Evolutionary conservation across 1,140 invertebrate genomes (phyloP).

Genomic region (Leptinotarsa lineolata): DNA sequence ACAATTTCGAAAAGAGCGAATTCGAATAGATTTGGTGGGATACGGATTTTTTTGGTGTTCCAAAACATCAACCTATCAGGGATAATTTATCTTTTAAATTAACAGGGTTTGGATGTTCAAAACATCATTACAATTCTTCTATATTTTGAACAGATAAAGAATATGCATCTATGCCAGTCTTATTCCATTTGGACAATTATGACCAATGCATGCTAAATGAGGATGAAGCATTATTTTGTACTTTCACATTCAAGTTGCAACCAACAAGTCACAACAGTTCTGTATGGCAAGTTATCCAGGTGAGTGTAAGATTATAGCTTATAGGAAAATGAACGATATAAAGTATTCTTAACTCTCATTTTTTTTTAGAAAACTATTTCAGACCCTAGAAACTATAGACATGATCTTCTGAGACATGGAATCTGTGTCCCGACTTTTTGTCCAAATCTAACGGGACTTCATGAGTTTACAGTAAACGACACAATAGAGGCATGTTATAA

Average conservation of each 20-base stretch:
- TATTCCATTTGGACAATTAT: constrained; percentile 42
- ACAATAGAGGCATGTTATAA: constrained; percentile 36
- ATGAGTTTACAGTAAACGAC: constrained; percentile 12
- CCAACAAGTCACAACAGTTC: constrained; percentile 6
- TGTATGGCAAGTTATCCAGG: constrained; percentile 38
- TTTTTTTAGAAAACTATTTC: constrained; percentile 36
- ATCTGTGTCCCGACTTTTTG: constrained; percentile 37
- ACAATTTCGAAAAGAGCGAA: too few relatives aligned
- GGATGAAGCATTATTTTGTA: constrained; percentile 36
- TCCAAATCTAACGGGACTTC: background rate
- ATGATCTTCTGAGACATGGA: constrained; percentile 39
- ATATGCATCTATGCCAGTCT: constrained; percentile 40
- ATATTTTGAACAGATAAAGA: constrained; percentile 24
- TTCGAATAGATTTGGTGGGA: too few relatives aligned
- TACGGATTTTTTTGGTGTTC: too few relatives aligned
- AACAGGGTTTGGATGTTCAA: too few relatives aligned
- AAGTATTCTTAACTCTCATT: background rate
- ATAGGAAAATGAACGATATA: background rate
- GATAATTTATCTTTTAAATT: too few relatives aligned
- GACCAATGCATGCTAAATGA: constrained; percentile 38
- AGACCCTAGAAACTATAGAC: constrained; percentile 38
- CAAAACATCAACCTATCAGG: too few relatives aligned
- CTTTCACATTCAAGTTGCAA: constrained; percentile 33
- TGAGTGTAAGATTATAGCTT: constrained; percentile 2
- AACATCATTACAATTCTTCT: too few relatives aligned